phyloP scores from a whole-genome alignment of 2,888 invertebrate species.

The Oligia latruncula region DNA sequence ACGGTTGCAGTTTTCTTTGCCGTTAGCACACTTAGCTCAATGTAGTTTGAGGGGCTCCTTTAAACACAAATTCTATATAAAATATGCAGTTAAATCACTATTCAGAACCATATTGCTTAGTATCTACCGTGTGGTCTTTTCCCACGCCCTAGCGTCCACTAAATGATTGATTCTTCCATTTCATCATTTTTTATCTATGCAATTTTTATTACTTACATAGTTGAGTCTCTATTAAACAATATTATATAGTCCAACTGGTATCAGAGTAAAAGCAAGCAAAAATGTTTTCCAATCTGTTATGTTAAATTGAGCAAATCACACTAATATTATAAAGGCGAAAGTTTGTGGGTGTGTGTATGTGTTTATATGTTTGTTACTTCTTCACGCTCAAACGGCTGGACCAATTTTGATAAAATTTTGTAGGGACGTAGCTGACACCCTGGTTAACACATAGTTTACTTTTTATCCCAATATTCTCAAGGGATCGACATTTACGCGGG shows the following conservation, averaged over 20 bases:
- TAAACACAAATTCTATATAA: not conserved
- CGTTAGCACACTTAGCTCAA: too few species aligned
- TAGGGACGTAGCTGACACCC: too few species aligned
- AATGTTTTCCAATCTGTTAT: not conserved
- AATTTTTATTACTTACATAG: not conserved
- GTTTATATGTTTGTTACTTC: too few species aligned
- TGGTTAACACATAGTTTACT: too few species aligned
- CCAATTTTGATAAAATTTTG: too few species aligned
- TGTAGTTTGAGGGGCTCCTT: not conserved
- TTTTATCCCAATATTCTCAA: too few species aligned
- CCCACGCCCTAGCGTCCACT: slow-evolving; percentile 8
- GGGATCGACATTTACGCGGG: too few species aligned
- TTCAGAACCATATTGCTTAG: not conserved
- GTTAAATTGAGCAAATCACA: not conserved
- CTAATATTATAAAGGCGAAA: too few species aligned
- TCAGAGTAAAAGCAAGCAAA: not conserved
- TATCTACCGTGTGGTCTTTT: not conserved
- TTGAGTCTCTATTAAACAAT: not conserved
- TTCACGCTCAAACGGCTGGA: too few species aligned
- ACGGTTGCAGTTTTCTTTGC: too few species aligned
- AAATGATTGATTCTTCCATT: slow-evolving; percentile 19
- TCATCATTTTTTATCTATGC: not conserved
- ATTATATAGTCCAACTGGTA: not conserved
- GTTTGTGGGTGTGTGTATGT: too few species aligned
- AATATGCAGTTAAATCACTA: not conserved